Evolutionary conservation across 1,140 invertebrate genomes (phyloP).

Genomic region (silkworm (Bombyx mori)): DNA sequence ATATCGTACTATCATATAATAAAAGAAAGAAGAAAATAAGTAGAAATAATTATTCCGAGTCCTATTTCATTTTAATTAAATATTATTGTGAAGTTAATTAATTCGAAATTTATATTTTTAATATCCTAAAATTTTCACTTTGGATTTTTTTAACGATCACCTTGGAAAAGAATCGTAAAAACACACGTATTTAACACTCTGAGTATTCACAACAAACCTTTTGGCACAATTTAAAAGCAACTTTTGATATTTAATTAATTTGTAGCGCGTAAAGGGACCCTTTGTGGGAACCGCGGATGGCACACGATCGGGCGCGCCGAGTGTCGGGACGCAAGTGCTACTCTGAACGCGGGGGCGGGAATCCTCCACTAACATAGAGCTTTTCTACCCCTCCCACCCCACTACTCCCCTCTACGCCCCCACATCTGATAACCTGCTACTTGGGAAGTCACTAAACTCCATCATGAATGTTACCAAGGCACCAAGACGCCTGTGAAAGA

Average conservation of each 20-base stretch:
- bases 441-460: slow-evolving; percentile 68
- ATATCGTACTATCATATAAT: no score
- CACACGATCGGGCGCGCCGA: slow-evolving; percentile 46
- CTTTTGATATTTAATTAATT: slow-evolving; percentile 7
- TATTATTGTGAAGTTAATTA: no score
- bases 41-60: no score
- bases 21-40: no score
- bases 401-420: slow-evolving; percentile 18
- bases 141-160: no score
- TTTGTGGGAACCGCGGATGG: slow-evolving; percentile 4
- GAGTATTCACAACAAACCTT: slow-evolving; percentile 50
- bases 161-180: slow-evolving; percentile 25
- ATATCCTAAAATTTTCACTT: no score
- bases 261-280: slow-evolving; percentile 27
- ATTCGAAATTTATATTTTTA: no score
- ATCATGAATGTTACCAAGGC: slow-evolving; percentile 57
- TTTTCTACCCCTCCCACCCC: slow-evolving; percentile 33
- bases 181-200: slow-evolving; percentile 18
- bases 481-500: slow-evolving; percentile 51
- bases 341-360: slow-evolving; percentile 33
- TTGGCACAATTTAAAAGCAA: slow-evolving; percentile 18
- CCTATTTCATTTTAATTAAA: no score
- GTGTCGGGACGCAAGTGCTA: slow-evolving; percentile 43
- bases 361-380: slow-evolving; percentile 45
- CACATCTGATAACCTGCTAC: slow-evolving; percentile 65